These are phyloP conservation scores for Ptilorrhoa leucosticta DNA, from an alignment of 2,113 vertebrate species.

Conservation along the genomic window DNA sequence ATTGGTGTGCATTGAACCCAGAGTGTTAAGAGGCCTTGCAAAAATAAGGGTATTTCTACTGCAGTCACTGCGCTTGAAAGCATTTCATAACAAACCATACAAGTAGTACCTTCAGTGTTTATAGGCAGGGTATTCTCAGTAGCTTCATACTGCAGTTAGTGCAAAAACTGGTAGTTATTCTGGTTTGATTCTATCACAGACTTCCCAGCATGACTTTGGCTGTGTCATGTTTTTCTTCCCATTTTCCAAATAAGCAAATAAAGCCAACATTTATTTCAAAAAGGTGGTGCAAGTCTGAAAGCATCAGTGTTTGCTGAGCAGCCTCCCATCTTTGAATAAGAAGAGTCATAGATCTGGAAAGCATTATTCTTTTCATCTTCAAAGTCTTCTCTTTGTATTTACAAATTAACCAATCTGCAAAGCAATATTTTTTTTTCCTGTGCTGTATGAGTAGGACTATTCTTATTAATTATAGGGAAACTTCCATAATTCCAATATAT, in stretches of 20 bases:
- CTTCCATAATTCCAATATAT: background rate
- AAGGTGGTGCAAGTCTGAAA: background rate
- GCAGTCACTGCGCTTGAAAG: background rate
- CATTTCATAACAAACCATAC: background rate
- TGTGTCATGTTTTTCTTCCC: background rate
- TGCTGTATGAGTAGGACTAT: background rate
- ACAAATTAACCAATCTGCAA: constrained; percentile 15
- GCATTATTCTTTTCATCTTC: constrained; percentile 36
- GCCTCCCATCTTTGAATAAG: background rate
- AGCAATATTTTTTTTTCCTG: background rate
- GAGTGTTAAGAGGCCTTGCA: background rate
- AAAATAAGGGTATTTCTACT: background rate
- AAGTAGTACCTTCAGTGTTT: background rate
- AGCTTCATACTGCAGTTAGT: background rate
- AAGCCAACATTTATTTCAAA: background rate
- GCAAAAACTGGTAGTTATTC: background rate
- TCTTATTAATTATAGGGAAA: background rate
- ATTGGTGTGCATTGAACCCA: background rate
- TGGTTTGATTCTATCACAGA: background rate
- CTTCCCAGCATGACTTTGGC: background rate
- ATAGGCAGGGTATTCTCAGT: background rate
- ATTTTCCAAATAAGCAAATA: background rate
- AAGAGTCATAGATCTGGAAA: background rate
- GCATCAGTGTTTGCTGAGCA: background rate
- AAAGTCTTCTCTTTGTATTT: constrained; percentile 21